Conservation (phyloP, 2,113 vertebrate genomes). For the Cavia porcellus region DNA sequence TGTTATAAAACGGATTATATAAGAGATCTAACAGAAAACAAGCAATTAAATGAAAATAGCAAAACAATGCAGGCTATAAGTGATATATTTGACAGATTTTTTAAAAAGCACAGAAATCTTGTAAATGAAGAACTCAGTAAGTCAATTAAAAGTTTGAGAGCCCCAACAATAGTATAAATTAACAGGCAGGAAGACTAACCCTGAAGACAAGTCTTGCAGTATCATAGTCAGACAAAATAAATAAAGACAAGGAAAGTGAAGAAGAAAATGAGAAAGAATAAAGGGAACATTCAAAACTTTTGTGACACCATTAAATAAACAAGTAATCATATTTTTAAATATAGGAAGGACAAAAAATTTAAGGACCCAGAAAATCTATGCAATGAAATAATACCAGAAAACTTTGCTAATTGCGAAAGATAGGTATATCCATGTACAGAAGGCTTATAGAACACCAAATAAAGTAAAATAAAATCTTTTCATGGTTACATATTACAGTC, state of each 20-base stretch:
- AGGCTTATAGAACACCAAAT: background rate
- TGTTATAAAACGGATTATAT: background rate
- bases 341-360: background rate
- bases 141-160: background rate
- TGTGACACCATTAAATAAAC: background rate
- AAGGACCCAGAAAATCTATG: background rate
- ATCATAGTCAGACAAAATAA: background rate
- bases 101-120: background rate
- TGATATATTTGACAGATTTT: background rate
- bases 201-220: background rate
- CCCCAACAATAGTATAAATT: background rate
- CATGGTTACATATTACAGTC: background rate
- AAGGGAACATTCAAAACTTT: background rate
- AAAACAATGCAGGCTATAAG: background rate
- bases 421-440: background rate
- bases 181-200: background rate
- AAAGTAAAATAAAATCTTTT: background rate
- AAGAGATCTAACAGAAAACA: background rate
- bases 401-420: background rate
- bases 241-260: background rate
- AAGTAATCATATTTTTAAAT: background rate
- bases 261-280: background rate
- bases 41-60: background rate
- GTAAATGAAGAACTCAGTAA: background rate
- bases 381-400: background rate